A percentile compares a stretch with the other conserved stretches of the same genome.
Conservation (phyloP, 2,797 vertebrate species). For the Cichlasoma orientale region DNA sequence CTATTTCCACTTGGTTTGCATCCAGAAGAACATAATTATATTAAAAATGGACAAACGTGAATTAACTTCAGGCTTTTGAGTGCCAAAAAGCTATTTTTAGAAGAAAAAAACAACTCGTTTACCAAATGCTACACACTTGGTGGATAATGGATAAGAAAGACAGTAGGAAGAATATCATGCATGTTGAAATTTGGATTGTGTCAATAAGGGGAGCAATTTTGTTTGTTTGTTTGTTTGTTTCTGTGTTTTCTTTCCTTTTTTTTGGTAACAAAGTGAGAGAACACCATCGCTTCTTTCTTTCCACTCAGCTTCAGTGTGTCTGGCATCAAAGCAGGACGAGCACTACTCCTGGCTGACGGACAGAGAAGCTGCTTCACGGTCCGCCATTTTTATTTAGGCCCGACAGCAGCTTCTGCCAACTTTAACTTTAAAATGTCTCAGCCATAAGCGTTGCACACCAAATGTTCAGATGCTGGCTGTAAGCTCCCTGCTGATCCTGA, state of each 20-base stretch:
- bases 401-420: not conserved
- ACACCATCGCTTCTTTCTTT: not conserved
- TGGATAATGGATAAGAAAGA: not conserved
- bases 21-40: not conserved
- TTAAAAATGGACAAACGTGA: not conserved
- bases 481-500: not conserved
- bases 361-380: not conserved
- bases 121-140: not conserved
- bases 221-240: not conserved
- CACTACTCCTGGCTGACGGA: not conserved
- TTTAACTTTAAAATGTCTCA: constrained; percentile 6
- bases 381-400: not conserved
- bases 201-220: not conserved
- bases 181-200: not conserved
- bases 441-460: not conserved
- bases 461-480: constrained; percentile 1
- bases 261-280: not conserved
- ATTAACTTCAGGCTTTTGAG: not conserved
- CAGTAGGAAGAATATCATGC: not conserved
- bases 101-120: rapidly evolving
- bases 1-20: not conserved
- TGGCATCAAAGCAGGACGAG: not conserved
- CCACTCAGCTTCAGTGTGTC: not conserved
- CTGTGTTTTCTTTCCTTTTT: not conserved
- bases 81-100: not conserved